These are phyloP conservation scores for Trachelus iudaicus DNA, from an alignment of 2,888 invertebrate species.

Conservation along the genomic window DNA sequence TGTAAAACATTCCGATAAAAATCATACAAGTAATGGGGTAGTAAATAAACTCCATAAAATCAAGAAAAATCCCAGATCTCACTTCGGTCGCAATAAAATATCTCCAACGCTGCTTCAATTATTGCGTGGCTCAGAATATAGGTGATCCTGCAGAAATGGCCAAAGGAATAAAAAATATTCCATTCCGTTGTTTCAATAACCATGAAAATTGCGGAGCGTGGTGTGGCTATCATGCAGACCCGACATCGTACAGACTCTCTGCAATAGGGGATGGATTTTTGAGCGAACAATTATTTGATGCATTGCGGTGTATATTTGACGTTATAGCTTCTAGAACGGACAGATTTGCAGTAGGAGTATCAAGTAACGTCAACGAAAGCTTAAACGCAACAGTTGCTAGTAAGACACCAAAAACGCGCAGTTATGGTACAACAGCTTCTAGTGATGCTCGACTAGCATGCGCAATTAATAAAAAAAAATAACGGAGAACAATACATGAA, in stretches of 20 bases:
- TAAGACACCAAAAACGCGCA: constrained; percentile 28
- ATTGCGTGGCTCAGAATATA: constrained; percentile 27
- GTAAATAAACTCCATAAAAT: constrained; percentile 27
- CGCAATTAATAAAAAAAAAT: constrained; percentile 25
- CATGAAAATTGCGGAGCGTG: constrained; percentile 28
- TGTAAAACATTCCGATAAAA: constrained; percentile 26
- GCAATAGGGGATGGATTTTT: constrained; percentile 27
- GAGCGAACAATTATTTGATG: constrained; percentile 21
- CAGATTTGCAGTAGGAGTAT: constrained; percentile 25
- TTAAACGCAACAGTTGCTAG: constrained; percentile 27
- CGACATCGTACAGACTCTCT: constrained; percentile 27
- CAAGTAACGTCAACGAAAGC: constrained; percentile 33
- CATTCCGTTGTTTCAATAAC: constrained; percentile 28
- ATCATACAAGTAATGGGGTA: constrained; percentile 24
- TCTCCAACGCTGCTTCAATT: constrained; percentile 26
- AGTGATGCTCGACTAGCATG: constrained; percentile 24
- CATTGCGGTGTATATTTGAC: constrained; percentile 25
- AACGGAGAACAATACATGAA: constrained; percentile 18
- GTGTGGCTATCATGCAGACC: constrained; percentile 24
- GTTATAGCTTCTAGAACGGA: constrained; percentile 21
- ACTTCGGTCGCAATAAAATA: constrained; percentile 23
- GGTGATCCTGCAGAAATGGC: constrained; percentile 18
- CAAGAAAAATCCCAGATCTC: constrained; percentile 25
- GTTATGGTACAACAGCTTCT: constrained; percentile 17
- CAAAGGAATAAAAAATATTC: constrained; percentile 28